Evolutionary conservation across 2,888 invertebrate genomes (phyloP).

Genomic region (Agriopis marginaria): DNA sequence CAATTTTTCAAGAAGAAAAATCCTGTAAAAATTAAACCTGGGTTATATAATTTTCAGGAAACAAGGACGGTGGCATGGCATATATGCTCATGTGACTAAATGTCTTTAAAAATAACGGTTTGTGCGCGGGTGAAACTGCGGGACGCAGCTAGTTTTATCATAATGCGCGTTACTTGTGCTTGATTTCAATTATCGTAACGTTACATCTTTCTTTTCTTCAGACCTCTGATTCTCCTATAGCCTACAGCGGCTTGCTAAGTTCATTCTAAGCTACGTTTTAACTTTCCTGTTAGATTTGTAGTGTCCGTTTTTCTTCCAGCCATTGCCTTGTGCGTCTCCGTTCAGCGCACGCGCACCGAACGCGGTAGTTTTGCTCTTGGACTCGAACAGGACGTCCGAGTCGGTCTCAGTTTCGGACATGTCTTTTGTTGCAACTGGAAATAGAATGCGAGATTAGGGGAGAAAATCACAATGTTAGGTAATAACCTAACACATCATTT

Average conservation of each 20-base stretch:
- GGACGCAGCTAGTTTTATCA: background rate
- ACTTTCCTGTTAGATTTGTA: constrained; percentile 74
- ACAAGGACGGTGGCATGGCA: too few species aligned
- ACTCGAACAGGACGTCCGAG: constrained; percentile 94
- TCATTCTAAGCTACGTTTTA: constrained; percentile 73
- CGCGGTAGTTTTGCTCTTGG: constrained; percentile 86
- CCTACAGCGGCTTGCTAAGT: constrained; percentile 48
- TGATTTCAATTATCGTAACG: background rate
- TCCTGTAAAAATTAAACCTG: too few species aligned
- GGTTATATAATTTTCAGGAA: too few species aligned
- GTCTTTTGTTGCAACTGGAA: constrained; percentile 87
- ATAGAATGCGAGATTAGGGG: constrained; percentile 19
- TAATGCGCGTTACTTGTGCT: background rate
- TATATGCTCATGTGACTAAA: too few species aligned
- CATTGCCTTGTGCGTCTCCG: constrained; percentile 81
- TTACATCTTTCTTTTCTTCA: constrained; percentile 5
- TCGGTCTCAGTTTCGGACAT: constrained; percentile 93
- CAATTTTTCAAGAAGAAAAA: too few species aligned
- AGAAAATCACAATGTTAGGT: too few species aligned
- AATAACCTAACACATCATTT: background rate
- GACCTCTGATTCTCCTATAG: constrained; percentile 1
- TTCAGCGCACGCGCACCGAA: constrained; percentile 70
- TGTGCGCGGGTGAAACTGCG: background rate
- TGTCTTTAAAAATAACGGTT: too few species aligned
- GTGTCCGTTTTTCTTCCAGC: constrained; percentile 86